Conservation (phyloP, 1,140 invertebrate species). For the Spodoptera litura region DNA sequence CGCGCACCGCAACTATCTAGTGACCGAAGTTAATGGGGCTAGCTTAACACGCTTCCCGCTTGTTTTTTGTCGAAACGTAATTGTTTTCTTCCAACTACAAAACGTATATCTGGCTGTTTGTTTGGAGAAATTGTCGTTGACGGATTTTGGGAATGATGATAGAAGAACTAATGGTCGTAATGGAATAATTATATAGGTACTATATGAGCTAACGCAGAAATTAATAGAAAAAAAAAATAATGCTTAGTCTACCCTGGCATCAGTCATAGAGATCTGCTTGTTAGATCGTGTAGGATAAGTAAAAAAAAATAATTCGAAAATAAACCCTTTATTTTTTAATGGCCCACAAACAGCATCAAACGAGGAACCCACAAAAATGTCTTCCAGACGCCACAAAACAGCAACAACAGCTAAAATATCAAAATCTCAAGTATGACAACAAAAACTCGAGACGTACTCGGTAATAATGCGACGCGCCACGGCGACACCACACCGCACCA, state of each 20-base stretch:
- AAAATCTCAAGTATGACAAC: constrained; percentile 26
- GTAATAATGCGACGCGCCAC: constrained; percentile 69
- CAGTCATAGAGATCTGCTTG: too few relatives aligned
- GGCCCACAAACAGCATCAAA: neutral
- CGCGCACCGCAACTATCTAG: constrained; percentile 61
- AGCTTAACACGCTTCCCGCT: constrained; percentile 1
- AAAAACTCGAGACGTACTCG: constrained; percentile 55
- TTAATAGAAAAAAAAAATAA: too few relatives aligned
- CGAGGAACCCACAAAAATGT: neutral
- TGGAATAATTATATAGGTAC: too few relatives aligned
- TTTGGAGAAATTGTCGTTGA: too few relatives aligned
- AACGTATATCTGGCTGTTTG: neutral
- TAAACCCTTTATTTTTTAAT: too few relatives aligned
- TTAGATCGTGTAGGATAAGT: too few relatives aligned
- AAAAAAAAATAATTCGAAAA: too few relatives aligned
- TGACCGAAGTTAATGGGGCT: constrained; percentile 51
- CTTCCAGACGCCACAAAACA: neutral
- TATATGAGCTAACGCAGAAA: too few relatives aligned
- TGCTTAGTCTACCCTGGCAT: too few relatives aligned
- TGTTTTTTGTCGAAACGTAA: neutral
- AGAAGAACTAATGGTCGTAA: too few relatives aligned
- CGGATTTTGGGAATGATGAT: too few relatives aligned
- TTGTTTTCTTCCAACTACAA: neutral
- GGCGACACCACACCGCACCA: constrained; percentile 18
- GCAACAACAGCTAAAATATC: constrained; percentile 1